Percentiles rank a stretch among this genome's conserved stretches.
Conservation (phyloP, 2,888 invertebrate species). For the Nephrotoma appendiculata region DNA sequence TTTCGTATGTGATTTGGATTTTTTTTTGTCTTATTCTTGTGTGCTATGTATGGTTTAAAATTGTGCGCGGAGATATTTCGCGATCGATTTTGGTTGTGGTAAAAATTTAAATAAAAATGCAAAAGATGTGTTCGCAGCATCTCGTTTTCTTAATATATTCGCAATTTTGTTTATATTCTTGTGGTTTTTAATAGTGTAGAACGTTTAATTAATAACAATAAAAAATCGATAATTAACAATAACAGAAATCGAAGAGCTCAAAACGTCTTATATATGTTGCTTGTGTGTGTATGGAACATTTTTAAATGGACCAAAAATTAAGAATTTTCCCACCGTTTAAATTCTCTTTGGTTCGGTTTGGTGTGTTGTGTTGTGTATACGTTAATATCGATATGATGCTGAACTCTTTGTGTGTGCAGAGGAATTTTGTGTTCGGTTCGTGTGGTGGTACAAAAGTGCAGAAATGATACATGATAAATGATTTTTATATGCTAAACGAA, state of each 20-base stretch:
- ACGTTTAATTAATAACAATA: neutral
- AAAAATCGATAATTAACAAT: neutral
- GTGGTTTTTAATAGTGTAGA: neutral
- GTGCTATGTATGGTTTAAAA: neutral
- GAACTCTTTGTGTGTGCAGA: neutral
- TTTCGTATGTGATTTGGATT: neutral
- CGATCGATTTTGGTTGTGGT: neutral
- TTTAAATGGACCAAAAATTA: neutral
- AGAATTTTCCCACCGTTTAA: neutral
- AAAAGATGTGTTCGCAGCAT: neutral
- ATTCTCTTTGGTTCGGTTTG: neutral
- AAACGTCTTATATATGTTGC: neutral
- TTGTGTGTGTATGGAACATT: neutral
- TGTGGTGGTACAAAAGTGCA: neutral
- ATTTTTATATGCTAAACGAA: neutral
- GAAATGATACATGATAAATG: neutral
- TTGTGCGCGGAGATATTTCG: neutral
- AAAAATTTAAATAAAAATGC: neutral
- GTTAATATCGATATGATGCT: neutral
- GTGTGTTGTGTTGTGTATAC: no score
- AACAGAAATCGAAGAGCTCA: neutral
- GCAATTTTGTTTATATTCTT: neutral
- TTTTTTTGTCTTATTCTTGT: neutral
- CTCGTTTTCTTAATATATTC: neutral
- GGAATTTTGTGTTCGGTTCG: no score